Base-by-base conservation (phyloP, 2,888 invertebrate genomes). In the Trissolcus japonicus region DNA sequence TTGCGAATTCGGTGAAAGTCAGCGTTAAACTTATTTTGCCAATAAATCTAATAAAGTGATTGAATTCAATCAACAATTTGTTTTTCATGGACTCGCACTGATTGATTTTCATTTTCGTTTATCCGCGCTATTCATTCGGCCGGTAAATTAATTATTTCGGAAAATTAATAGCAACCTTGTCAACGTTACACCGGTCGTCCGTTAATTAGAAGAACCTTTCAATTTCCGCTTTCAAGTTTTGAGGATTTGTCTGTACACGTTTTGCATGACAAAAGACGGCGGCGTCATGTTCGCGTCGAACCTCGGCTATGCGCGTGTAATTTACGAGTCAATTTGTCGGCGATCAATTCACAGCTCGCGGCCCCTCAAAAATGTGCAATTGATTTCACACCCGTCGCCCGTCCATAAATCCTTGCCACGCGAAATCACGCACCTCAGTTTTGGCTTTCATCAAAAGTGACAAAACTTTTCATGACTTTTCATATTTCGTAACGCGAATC, bases 301-400 rank as follows among this genome's bases (percentile, higher is more conserved):
- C 29, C 14, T 62, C 21, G 54, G 51, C 51, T 50, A 59, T 72
- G 62, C 54, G 35, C 57, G n/a, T 53, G 46, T 51, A 63, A 72
- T 72, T 57, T 54, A 72, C 59, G 63, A 72, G 63, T 63, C 61
- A 72, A 63, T 59, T 59, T 40, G 63, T 54, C 35, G 53, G 48
- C 19, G 48, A 57, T 71, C 63, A 56, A 71, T 62, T 71, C 57
- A 43, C 41, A 51, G 50, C 41, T 43, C 63, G 41, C 41, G 17
- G 19, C 35, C 7, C 2, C 19, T n/a, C 57, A 72, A 72, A 72
- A 72, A 72, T 63, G 63, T 43, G 46, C 35, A 59, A 72, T 72
- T 72, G 72, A 72, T 72, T 72, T 53, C 35, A 54, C 65, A 41
- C 59, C 48, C 35, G 54, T 59, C 65, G 54, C 54, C 72, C 17